These are phyloP conservation scores for Orthosia gothica DNA, from an alignment of 2,888 invertebrate genomes.

Conservation along the genomic window DNA sequence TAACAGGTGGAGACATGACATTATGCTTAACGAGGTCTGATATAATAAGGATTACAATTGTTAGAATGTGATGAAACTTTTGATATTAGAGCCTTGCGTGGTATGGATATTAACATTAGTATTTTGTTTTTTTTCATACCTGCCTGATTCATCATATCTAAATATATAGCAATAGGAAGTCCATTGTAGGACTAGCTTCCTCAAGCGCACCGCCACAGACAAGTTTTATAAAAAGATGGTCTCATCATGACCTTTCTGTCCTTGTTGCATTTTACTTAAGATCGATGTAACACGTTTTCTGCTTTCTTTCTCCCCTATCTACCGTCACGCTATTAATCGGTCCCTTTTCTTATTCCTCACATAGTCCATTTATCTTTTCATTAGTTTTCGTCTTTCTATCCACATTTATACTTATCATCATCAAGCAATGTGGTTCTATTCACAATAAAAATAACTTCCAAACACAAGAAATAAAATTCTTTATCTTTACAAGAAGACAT, in stretches of 20 bases:
- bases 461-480: neutral
- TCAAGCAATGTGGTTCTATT: neutral
- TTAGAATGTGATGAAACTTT: neutral
- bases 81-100: no score
- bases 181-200: no score
- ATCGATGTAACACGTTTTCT: neutral
- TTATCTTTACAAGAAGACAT: neutral
- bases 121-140: no score
- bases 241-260: no score
- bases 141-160: no score
- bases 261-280: no score
- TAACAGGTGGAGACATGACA: slow-evolving; percentile 18
- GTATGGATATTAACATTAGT: no score
- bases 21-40: neutral
- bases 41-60: neutral
- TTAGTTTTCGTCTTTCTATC: neutral
- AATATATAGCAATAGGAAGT: no score
- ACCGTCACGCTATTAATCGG: no score
- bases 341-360: neutral
- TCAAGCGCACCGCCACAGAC: no score
- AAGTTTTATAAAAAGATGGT: no score
- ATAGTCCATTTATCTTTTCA: neutral
- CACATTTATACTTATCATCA: neutral
- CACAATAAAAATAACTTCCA: neutral
- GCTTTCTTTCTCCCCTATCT: neutral